Conservation (phyloP, 2,797 vertebrate species). For the Alfaro cultratus region DNA sequence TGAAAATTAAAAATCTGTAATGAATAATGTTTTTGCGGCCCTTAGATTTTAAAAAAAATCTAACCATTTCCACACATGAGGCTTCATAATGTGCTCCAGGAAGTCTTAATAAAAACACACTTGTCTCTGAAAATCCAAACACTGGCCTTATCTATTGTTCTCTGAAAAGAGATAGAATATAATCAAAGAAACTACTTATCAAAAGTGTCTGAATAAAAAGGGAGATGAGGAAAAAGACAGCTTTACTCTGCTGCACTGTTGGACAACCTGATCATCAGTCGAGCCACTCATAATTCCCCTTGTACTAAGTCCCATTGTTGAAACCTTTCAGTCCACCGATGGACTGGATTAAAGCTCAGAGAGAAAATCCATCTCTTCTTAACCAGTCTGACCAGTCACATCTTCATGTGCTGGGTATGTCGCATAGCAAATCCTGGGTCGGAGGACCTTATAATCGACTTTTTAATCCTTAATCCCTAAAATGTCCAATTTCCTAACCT, state of each 20-base stretch:
- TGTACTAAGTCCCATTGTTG: constrained; percentile 53
- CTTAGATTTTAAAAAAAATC: neutral
- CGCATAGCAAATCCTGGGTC: constrained; percentile 56
- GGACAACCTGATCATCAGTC: constrained; percentile 61
- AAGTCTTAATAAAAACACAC: neutral
- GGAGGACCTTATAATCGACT: constrained; percentile 61
- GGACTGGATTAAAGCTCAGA: constrained; percentile 55
- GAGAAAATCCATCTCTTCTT: constrained; percentile 56
- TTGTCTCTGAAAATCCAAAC: neutral
- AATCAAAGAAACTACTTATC: constrained; percentile 20
- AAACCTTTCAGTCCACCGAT: constrained; percentile 45
- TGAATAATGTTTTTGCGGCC: neutral
- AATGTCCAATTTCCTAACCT: constrained; percentile 71
- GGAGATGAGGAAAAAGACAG: constrained; percentile 30
- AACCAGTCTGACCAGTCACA: constrained; percentile 68
- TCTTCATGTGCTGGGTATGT: constrained; percentile 67
- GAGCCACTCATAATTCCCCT: constrained; percentile 44
- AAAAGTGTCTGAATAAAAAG: constrained; percentile 23
- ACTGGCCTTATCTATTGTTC: neutral
- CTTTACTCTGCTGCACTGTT: constrained; percentile 35
- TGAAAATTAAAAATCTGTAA: neutral
- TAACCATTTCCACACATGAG: neutral
- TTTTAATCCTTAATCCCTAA: constrained; percentile 73
- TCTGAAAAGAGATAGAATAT: constrained; percentile 5
- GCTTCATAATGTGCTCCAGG: neutral